Base-by-base conservation (phyloP, 2,797 vertebrate species). In the Thaleichthys pacificus region DNA sequence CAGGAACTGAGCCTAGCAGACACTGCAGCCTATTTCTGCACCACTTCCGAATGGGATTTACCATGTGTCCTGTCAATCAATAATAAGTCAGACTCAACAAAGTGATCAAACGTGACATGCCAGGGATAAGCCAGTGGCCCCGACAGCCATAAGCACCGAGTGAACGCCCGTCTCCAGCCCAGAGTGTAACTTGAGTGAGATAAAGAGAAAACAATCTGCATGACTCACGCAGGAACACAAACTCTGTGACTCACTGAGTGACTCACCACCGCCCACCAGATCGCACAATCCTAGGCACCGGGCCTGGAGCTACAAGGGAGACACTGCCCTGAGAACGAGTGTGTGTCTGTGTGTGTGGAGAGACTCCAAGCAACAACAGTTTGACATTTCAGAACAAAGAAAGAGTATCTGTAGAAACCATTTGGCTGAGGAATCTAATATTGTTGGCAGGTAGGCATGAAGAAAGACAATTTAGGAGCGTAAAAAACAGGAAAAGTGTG, bases 151-250 rank as follows among this genome's bases (percentile, higher is more conserved):
- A 66, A 85, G 78, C 78, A 73, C 77, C 69, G 2, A 74, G 85
- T 79, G 32, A 61, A 88, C 83, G 56, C 82, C 85, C 63, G 75
- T 71, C 70, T 81, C 61, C 76, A 81, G 73, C 78, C 81, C 47
- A 35, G 61, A 69, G 69, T 78, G 80, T 67, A 84, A 84, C 84
- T 83, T 1, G 84, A 74, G 85, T 86, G 89, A 93, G 91, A 92
- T 93, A 91, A 90, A 87, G 89, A 83, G 80, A 90, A 92, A 92
- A 93, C 91, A 92, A 92, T 94, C 77, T 83, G 80, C 0, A 73
- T 93, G 90, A 93, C 80, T 93, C 93, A 94, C 72, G 79, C 88
- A 91, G 90, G 91, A 93, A 93, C 85, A 89, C 86, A 92, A 90
- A 89, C 88, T 87, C 19, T 73, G 86, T 94, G 92, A 94, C 85